Evolutionary conservation across 2,888 invertebrate genomes (phyloP), one percentile per base, ranked within the genome.

Genomic region (Ischnus inquisitorius): DNA sequence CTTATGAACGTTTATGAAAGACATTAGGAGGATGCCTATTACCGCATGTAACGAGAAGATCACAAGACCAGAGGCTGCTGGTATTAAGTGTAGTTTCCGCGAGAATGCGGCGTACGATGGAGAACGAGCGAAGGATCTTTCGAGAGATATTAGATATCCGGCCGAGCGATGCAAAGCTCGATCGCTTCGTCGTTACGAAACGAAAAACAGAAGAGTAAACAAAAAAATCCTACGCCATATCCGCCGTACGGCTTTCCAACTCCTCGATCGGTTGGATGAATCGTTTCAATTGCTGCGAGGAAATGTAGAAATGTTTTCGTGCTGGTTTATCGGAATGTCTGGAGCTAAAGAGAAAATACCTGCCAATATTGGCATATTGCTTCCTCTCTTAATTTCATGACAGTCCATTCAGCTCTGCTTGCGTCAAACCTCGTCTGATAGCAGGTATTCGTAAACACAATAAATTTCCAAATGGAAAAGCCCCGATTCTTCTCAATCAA

Each of bases 1-100:
- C 48, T 68, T 68, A 48, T 51, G 48, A 51, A 16, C 68, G 68
- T 51, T 68, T 68, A 68, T 68, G 46, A 68, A 68, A 68, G 68
- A 68, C 68, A 68, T 68, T 68, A 68, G 68, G 64, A 68, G 48
- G 34, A n/a, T 28, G 16, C n/a, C 46, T 46, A 68, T 68, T 68
- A 68, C 68, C 19, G 12, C 46, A 8, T 48, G 68, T 14, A 68
- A 68, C 68, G 68, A 48, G 46, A 46, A n/a, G 39, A 68, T 60
- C 57, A 25, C 57, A 25, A 25, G 57, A 28, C 57, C 3, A 14
- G 57, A 60, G 46, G 46, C 57, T 28, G 48, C n/a, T 14, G 68
- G 46, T 46, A 48, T 60, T 60, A 60, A 60, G 57, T 60, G 57
- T 60, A 28, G 25, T 60, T 28, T 16, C 10, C 10, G 46, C 28